Percentiles rank a stretch among this genome's conserved stretches.
These are phyloP conservation scores for Sclerodermus sp. DNA, from an alignment of 2,888 invertebrate species.

Conservation along the genomic window DNA sequence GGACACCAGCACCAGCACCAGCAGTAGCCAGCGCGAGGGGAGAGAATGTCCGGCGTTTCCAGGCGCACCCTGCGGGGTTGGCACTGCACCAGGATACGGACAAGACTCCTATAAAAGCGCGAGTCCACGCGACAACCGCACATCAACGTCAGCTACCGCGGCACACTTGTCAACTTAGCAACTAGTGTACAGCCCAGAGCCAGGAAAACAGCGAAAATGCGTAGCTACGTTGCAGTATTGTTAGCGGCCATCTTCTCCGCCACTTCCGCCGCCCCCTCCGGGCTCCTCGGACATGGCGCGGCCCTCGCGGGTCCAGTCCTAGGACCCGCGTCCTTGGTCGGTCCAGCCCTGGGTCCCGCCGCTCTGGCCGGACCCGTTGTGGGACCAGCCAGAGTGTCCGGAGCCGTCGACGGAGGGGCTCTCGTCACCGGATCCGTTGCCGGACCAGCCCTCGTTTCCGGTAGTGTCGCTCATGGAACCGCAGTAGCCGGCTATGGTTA, in stretches of 20 bases:
- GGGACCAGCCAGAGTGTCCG: conserved; percentile 49
- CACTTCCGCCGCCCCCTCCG: conserved; percentile 46
- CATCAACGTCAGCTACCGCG: conserved; percentile 37
- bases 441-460: conserved; percentile 49
- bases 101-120: conserved; percentile 48
- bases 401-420: conserved; percentile 52
- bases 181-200: background rate
- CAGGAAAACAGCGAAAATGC: conserved; percentile 30
- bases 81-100: conserved; percentile 14
- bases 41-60: conserved; percentile 43
- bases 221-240: conserved; percentile 36
- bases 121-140: conserved; percentile 31
- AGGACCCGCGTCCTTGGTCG: conserved; percentile 44
- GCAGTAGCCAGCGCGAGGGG: too few species aligned
- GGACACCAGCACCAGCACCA: too few species aligned
- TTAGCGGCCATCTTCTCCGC: conserved; percentile 41
- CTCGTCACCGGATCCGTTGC: conserved; percentile 53
- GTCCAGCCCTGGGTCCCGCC: conserved; percentile 43
- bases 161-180: conserved; percentile 7
- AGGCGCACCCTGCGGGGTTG: background rate
- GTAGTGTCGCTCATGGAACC: conserved; percentile 46
- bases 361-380: conserved; percentile 45
- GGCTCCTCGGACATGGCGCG: conserved; percentile 35
- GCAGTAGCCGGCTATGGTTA: conserved; percentile 34
- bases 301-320: conserved; percentile 46